phyloP scores from a whole-genome alignment of 2,888 invertebrate genomes.

The Colletes collaris region DNA sequence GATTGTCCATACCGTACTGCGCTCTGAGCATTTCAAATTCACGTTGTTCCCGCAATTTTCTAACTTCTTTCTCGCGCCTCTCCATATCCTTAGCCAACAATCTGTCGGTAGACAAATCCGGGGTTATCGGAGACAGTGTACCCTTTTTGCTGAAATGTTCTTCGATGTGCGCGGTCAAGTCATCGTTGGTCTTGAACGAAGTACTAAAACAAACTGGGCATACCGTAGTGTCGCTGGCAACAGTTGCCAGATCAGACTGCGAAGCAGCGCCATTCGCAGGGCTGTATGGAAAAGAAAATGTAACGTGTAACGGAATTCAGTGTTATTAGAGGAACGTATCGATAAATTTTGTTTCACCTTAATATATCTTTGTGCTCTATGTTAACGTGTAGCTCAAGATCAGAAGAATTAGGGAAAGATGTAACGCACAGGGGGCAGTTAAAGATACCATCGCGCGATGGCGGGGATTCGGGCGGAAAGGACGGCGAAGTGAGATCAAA shows the following conservation, averaged over 20 bases:
- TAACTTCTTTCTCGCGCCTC: constrained; percentile 87
- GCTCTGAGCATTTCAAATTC: constrained; percentile 92
- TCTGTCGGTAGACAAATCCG: constrained; percentile 83
- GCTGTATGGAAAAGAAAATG: constrained; percentile 58
- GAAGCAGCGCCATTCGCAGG: constrained; percentile 79
- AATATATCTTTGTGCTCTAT: constrained; percentile 92
- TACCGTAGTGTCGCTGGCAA: constrained; percentile 79
- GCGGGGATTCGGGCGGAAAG: constrained; percentile 82
- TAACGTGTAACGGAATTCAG: not conserved
- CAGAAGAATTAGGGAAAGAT: constrained; percentile 89
- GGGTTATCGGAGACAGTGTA: constrained; percentile 82
- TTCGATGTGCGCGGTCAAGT: constrained; percentile 90
- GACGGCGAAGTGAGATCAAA: constrained; percentile 92
- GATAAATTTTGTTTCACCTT: constrained; percentile 84
- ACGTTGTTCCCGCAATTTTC: constrained; percentile 89
- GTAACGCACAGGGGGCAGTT: constrained; percentile 92
- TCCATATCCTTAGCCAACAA: constrained; percentile 85
- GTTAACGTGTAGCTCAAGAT: constrained; percentile 93
- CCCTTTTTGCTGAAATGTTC: constrained; percentile 88
- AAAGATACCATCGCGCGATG: constrained; percentile 83
- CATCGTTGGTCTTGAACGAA: constrained; percentile 83
- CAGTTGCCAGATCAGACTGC: constrained; percentile 77
- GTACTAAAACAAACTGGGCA: constrained; percentile 83
- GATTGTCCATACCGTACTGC: constrained; percentile 95
- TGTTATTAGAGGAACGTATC: not conserved